Evolutionary conservation across 2,888 invertebrate species (phyloP), one percentile per base, ranked within the genome.

Genomic region (Malthinus flaveolus): DNA sequence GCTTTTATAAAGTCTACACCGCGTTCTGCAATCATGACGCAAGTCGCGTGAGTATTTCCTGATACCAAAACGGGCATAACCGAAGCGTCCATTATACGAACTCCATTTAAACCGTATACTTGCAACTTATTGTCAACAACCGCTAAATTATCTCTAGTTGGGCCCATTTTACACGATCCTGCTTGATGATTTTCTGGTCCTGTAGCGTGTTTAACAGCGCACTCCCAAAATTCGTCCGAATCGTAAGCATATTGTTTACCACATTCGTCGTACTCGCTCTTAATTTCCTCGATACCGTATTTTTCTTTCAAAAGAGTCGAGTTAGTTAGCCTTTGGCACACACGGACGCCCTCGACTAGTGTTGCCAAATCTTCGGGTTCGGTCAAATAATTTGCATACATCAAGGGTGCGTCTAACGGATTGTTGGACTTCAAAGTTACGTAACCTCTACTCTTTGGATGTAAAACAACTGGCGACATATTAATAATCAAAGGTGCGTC

Each of bases 131-230:
- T 82, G 74, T 91, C 87, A 0, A 91, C 91, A 0, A 91, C 91
- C 0, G 91, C 88, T 81, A 86, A 81, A 0, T 85, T 85, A 74
- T 92, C 91, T 0, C 78, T 78, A 0, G 74, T 67, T 0, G 90
- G 87, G 0, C 91, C 92, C 90, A 93, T 92, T 82, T 90, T 91
- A 73, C 89, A 90, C 0, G 91, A 88, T 7, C 91, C 91, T 0
- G 86, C 88, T 76, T 91, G 91, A 75, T 92, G 92, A 75, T 92
- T 91, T 77, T 91, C 91, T 0, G 91, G 89, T 0, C 89, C 90
- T 0, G 91, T 91, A 52, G 87, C 82, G 55, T 85, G 83, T 58
- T 81, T 81, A 0, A 89, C 83, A 0, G 89, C 85, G 71, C 93
- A 93, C 55, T 81, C 84, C 86, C 92, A 90, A 76, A 86, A 93